Evolutionary conservation across 2,113 vertebrate species (phyloP), one percentile per base, ranked within the genome.

Genomic region (Marmota flaviventris): DNA sequence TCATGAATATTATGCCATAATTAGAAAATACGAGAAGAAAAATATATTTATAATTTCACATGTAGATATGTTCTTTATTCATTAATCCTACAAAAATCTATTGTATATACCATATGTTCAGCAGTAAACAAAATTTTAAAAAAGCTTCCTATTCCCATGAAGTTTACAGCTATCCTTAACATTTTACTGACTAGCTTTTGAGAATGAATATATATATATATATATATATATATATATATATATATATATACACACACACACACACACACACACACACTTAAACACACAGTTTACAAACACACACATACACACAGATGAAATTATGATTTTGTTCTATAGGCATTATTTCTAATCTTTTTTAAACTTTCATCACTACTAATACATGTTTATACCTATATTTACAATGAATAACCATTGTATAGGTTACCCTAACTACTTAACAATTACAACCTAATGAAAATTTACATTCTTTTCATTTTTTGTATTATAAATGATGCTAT

Each of bases 301-400:
- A 85, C 11, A 75, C 14, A 92, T 32, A 77, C 5, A 85, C 4
- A 79, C 3, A 24, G 18, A 39, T 4, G 25, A 92, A 94, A 81
- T 10, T 27, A 79, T 42, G 24, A 2, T 94, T 20, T 25, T 67
- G 73, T 61, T 85, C 27, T 29, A 32, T 25, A 92, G 17, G 42
- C 92, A 69, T 75, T 79, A 67, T 76, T 85, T 86, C 29, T 94
- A 93, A 72, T 4, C 24, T 85, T 24, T 11, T 76, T 92, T 92
- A 69, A 96, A 85, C 25, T 85, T 94, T 81, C 39, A 70, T 67
- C 73, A 92, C 12, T 24, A 37, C 37, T 48, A 95, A 89, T 67
- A 96, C 24, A 73, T 37, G 58, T 82, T 13, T 17, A 77, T 83
- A 83, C 2, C 14, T 58, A 84, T 73, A 91, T 84, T 91, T 93